Evolutionary conservation across 1,140 invertebrate genomes (phyloP).

Genomic region (Drosophila sp.): DNA sequence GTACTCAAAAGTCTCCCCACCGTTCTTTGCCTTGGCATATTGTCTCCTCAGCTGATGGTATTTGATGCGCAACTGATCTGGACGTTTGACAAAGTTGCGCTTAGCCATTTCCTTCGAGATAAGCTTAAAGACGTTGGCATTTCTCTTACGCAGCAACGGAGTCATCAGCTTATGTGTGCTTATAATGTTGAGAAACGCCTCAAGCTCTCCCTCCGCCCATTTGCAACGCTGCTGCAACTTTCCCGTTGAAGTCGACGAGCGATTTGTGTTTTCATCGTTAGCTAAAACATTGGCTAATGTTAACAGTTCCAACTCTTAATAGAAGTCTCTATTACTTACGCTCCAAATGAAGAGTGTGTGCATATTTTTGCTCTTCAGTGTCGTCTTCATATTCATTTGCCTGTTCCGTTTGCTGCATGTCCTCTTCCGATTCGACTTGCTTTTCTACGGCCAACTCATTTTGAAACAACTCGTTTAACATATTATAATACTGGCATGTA

Average conservation of each 20-base stretch:
- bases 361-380: constrained; percentile 55
- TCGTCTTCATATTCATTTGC: constrained; percentile 3
- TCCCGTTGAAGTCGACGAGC: neutral
- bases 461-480: constrained; percentile 20
- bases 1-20: constrained; percentile 40
- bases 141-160: constrained; percentile 33
- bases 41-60: constrained; percentile 49
- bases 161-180: constrained; percentile 44
- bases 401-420: neutral
- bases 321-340: constrained; percentile 24
- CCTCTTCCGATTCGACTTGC: neutral
- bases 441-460: neutral
- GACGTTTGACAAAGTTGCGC: constrained; percentile 28
- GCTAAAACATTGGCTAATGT: neutral
- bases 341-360: constrained; percentile 31
- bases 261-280: neutral
- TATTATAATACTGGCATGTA: constrained; percentile 33
- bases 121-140: constrained; percentile 58
- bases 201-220: constrained; percentile 50
- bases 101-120: constrained; percentile 53
- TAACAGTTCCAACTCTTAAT: neutral
- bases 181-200: constrained; percentile 45
- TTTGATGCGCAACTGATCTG: constrained; percentile 55
- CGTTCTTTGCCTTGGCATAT: constrained; percentile 34
- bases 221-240: constrained; percentile 12